Percentiles rank a stretch among this genome's conserved stretches.
Conservation (phyloP, 2,888 invertebrate species). For the Megastigmus dorsalis region DNA sequence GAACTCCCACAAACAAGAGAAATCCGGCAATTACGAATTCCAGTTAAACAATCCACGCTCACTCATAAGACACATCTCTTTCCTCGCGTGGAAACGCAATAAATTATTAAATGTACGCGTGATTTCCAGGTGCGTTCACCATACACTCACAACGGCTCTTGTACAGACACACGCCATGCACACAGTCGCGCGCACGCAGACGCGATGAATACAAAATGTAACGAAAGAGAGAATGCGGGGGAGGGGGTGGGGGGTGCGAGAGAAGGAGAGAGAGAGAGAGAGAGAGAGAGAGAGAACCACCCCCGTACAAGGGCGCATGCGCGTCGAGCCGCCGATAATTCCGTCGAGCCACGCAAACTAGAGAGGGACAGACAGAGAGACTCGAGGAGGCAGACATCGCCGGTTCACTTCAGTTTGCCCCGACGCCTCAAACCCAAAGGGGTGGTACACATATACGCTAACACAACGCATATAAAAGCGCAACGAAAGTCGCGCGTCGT, state of each 20-base stretch:
- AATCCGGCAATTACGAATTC: slow-evolving; percentile 2
- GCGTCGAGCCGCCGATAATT: slow-evolving; percentile 49
- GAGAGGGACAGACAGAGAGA: slow-evolving; percentile 40
- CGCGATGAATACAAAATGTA: slow-evolving; percentile 58
- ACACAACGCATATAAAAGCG: no score
- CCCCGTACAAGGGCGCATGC: slow-evolving; percentile 43
- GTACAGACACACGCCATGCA: no score
- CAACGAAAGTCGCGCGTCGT: no score
- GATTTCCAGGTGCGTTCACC: slow-evolving; percentile 36
- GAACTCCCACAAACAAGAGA: neutral
- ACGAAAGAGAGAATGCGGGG: slow-evolving; percentile 52
- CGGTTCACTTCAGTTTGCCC: slow-evolving; percentile 67
- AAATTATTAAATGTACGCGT: slow-evolving; percentile 46
- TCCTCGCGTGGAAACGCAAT: slow-evolving; percentile 34
- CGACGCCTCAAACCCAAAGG: slow-evolving; percentile 63
- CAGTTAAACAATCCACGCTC: neutral
- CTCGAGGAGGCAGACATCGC: slow-evolving; percentile 51
- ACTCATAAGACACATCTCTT: slow-evolving; percentile 25
- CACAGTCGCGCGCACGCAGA: slow-evolving; percentile 2
- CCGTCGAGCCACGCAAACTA: neutral
- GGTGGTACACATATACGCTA: no score
- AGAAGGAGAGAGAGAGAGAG: neutral
- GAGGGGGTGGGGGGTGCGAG: slow-evolving; percentile 9
- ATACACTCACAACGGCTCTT: no score
- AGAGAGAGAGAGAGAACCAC: neutral